A percentile compares a stretch with the other conserved stretches of the same genome.
These are phyloP conservation scores for Trididemnum clinides DNA, from an alignment of 23 tunicate genomes.

Conservation along the genomic window DNA sequence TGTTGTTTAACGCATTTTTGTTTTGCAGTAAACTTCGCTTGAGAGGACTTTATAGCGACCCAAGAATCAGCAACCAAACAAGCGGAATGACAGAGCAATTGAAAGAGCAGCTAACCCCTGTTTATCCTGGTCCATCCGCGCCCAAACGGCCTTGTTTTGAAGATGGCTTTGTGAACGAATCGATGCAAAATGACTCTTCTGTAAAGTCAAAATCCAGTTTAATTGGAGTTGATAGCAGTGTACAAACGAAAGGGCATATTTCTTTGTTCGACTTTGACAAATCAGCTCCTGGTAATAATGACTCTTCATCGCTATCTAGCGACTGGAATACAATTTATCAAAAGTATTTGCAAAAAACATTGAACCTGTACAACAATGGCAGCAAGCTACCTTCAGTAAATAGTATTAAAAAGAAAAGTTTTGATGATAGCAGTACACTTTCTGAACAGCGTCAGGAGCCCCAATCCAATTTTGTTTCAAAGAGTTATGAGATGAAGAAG, in stretches of 20 bases:
- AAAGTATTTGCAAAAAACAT: conserved; percentile 23
- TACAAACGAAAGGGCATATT: too few relatives aligned
- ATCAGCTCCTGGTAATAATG: not conserved
- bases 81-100: conserved; percentile 73
- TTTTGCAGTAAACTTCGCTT: conserved; percentile 81
- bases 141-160: not conserved
- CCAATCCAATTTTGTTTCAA: too few relatives aligned
- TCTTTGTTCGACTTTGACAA: too few relatives aligned
- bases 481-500: not conserved
- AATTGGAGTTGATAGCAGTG: not conserved
- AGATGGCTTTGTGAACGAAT: not conserved
- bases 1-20: too few relatives aligned
- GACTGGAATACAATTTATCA: conserved; percentile 38
- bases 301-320: conserved; percentile 23
- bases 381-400: not conserved
- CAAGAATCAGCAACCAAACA: conserved; percentile 72
- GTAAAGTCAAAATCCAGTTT: not conserved
- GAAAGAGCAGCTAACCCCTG: conserved; percentile 57
- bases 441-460: not conserved
- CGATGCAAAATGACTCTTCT: not conserved
- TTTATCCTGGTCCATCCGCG: conserved; percentile 14
- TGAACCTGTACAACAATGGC: conserved; percentile 15
- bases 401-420: not conserved
- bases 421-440: not conserved
- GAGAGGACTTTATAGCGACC: conserved; percentile 90